These are phyloP conservation scores for Temnothorax longispinosus DNA, from an alignment of 1,140 invertebrate species.

Conservation along the genomic window DNA sequence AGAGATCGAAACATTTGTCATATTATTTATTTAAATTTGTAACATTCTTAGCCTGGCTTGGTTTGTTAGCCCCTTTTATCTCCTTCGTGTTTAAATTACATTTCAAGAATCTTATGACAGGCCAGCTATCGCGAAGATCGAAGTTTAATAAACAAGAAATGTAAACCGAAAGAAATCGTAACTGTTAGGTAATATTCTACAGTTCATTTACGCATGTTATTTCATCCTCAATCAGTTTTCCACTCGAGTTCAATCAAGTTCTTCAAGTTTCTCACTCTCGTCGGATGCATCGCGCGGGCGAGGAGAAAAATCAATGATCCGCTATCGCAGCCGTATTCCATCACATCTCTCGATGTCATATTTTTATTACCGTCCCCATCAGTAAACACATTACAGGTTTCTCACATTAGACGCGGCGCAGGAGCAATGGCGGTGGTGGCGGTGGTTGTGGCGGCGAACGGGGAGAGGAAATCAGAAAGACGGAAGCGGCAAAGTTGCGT, in stretches of 20 bases:
- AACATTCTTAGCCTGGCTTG: no score
- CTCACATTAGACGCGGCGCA: conserved; percentile 66
- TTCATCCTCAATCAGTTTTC: conserved; percentile 19
- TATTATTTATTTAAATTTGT: no score
- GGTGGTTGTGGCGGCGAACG: no score
- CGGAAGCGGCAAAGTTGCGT: conserved; percentile 58
- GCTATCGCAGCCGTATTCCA: conserved; percentile 63
- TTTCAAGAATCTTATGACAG: not conserved
- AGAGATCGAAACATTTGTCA: no score
- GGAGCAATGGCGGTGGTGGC: not conserved
- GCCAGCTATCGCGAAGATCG: not conserved
- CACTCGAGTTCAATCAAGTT: conserved; percentile 25
- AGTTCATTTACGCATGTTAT: not conserved
- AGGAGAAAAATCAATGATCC: conserved; percentile 57
- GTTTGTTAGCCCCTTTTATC: no score
- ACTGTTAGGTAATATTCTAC: not conserved
- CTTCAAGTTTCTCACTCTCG: conserved; percentile 1
- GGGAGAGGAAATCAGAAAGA: conserved; percentile 29
- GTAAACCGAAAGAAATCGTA: not conserved
- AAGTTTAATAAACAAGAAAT: not conserved
- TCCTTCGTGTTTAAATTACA: no score
- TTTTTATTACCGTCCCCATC: conserved; percentile 68
- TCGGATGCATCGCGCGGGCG: not conserved
- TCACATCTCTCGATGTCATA: conserved; percentile 64
- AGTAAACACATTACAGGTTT: conserved; percentile 76